Evolutionary conservation across 2,797 vertebrate genomes (phyloP).

Genomic region (Danionella dracula): DNA sequence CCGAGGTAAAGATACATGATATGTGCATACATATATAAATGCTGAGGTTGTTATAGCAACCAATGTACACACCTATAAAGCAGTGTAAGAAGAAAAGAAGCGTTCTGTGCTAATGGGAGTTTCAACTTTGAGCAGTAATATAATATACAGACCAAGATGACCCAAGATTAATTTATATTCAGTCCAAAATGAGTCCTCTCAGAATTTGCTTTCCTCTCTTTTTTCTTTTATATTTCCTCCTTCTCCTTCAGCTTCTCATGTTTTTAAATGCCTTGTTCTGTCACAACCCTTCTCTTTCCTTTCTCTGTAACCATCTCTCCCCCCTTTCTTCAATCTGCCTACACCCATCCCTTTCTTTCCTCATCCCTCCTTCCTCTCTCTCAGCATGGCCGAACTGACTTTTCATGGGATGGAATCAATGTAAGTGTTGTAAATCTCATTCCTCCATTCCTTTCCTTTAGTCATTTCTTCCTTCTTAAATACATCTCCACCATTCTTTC

Average conservation of each 20-base stretch:
- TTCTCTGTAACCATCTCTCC: constrained; percentile 25
- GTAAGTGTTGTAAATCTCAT: constrained; percentile 78
- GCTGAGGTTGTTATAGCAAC: too few relatives aligned
- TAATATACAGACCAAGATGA: too few relatives aligned
- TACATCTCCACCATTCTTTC: constrained; percentile 49
- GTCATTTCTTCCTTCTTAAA: constrained; percentile 50
- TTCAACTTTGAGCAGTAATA: too few relatives aligned
- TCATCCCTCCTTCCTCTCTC: constrained; percentile 55
- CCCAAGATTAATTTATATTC: too few relatives aligned
- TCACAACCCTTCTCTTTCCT: constrained; percentile 38
- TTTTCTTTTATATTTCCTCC: constrained; percentile 51
- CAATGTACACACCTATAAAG: too few relatives aligned
- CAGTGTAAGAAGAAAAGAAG: too few relatives aligned
- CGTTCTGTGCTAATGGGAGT: too few relatives aligned
- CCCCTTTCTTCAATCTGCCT: constrained; percentile 18
- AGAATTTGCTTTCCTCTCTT: constrained; percentile 30
- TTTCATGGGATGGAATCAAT: constrained; percentile 99
- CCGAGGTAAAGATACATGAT: too few relatives aligned
- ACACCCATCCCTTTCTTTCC: constrained; percentile 40
- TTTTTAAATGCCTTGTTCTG: constrained; percentile 43
- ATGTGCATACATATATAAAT: too few relatives aligned
- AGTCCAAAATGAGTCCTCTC: background rate
- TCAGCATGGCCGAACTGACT: constrained; percentile 95
- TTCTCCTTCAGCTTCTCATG: constrained; percentile 51
- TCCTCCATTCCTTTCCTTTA: constrained; percentile 51